Evolutionary conservation across 1,140 invertebrate genomes (phyloP), one percentile per base, ranked within the genome.

Genomic region (Apis dorsata): DNA sequence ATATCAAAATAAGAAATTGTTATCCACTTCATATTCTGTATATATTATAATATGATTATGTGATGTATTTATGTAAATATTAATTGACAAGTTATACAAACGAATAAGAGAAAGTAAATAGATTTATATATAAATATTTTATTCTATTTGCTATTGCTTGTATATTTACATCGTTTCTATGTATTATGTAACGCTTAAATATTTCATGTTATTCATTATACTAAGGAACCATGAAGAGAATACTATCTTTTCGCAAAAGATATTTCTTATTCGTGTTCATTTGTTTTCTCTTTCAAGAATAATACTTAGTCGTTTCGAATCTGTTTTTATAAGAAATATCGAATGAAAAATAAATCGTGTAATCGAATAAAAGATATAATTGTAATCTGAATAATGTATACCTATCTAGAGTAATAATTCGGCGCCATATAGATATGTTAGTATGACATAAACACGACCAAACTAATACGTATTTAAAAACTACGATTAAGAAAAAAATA

Each of bases 141-240:
- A 44, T 44, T 15, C 49, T 66, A 13, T n/a, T 59, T n/a, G 0
- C 21, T 13, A 28, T 24, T 28, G 13, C 24, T 68, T 81, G 63
- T 34, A 63, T 59, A 77, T 70, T n/a, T 12, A 53, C 17, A 77
- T 82, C 24, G 19, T 11, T 17, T 78, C 34, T 44, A 44, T 34
- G 7, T 28, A 78, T 83, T 83, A 83, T 78, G 49, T 78, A 83
- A 83, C 49, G 4, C 62, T 49, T 59, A 24, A 81, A n/a, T 51
- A 19, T 80, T 79, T 63, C 44, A 51, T 17, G 21, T 19, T 63
- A 55, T n/a, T 59, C 19, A 28, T 60, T 76, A 49, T 24, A 19
- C 17, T 10, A 51, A 24, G n/a, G 17, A 76, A 19, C 11, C 17
- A 24, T 2, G 7, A 49, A 62, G 11, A 10, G 21, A 9, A 0